Evolutionary conservation across 2,888 invertebrate genomes (phyloP), one percentile per base, ranked within the genome.

Genomic region (Sinotaia quadrata): DNA sequence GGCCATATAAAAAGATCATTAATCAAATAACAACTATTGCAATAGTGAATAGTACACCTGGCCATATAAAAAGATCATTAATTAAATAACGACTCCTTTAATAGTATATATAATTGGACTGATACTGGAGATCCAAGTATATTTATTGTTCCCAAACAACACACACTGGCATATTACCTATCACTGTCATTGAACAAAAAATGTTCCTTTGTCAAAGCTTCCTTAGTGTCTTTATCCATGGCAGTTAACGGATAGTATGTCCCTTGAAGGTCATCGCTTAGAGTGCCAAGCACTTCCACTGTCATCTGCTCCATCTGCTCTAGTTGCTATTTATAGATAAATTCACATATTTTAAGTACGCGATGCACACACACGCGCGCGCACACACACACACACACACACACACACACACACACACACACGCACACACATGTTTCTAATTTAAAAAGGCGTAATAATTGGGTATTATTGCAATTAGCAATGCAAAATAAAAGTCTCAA

Each of bases 211-310:
- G 78, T 78, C 34, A 84, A 68, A 65, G 84, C 72, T n/a, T 80
- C 68, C 73, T 83, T 81, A 1, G 72, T 78, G 2, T 76, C 78
- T 27, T 74, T 73, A 44, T 73, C 71, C 84, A 84, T 83, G 2
- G 69, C 78, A 8, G 65, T 59, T 61, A 89, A 83, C n/a, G 88
- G 85, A 75, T 82, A 83, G 78, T 89, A 89, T 27, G 76, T 80
- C n/a, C 89, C 84, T 67, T 75, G 72, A 34, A 87, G 76, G 52
- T 86, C 84, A n/a, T 80, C 82, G 0, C 65, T 63, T 60, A 85
- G 52, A 4, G 71, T 70, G 7, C 70, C 68, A 54, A 82, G 71
- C 10, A 80, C 81, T 18, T 77, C 73, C 33, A 71, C 65, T 7
- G 76, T 66, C 29, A 72, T 74, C 58, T 73, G 66, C 57, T 82